Percentiles rank a stretch among this genome's conserved stretches.
These are phyloP conservation scores for Campylomormyrus numenius DNA, from an alignment of 2,113 vertebrate genomes.

Conservation along the genomic window DNA sequence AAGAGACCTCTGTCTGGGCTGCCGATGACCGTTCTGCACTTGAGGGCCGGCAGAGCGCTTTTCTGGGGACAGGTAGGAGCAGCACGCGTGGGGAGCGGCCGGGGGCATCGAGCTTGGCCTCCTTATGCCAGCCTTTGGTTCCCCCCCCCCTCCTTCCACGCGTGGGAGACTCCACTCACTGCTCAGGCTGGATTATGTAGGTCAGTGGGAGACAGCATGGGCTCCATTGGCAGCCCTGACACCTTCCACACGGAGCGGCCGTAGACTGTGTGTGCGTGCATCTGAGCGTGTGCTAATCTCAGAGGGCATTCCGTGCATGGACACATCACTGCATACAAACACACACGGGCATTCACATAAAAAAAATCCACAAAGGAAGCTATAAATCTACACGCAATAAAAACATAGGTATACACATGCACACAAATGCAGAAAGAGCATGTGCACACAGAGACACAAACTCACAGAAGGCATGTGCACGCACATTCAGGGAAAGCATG, in stretches of 20 bases:
- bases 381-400: neutral
- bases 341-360: neutral
- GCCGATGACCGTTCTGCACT: neutral
- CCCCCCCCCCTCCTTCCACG: slow-evolving; percentile 26
- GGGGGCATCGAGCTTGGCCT: too few relatives aligned
- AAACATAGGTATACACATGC: neutral
- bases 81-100: neutral
- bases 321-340: neutral
- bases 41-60: too few relatives aligned
- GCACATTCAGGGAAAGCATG: slow-evolving; percentile 3
- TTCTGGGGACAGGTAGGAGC: too few relatives aligned
- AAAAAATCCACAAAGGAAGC: neutral
- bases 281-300: neutral
- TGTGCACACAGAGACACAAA: neutral
- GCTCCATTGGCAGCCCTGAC: neutral
- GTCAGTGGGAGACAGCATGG: slow-evolving; percentile 53
- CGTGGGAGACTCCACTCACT: slow-evolving; percentile 48
- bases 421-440: neutral
- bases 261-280: neutral
- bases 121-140: neutral
- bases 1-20: neutral
- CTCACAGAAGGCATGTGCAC: neutral
- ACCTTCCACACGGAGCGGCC: neutral
- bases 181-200: slow-evolving; percentile 61
- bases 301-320: neutral